Evolutionary conservation across 1,140 invertebrate genomes (phyloP), one percentile per base, ranked within the genome.

Genomic region (Physella acuta): DNA sequence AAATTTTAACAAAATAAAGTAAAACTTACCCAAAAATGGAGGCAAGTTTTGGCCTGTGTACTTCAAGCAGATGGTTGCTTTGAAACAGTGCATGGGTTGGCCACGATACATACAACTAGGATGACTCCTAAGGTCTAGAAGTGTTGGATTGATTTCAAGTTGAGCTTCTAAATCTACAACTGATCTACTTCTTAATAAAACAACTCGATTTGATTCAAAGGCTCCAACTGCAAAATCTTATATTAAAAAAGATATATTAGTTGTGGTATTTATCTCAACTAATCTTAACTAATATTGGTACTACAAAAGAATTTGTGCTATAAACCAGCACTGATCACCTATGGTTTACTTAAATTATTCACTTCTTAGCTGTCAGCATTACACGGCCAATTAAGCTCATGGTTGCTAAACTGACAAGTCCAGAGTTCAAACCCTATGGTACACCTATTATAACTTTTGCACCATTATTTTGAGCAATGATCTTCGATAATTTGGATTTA

Each of bases 151-250:
- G 31, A 68, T 52, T 33, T 66, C 26, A 37, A 76, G 44, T 0
- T 30, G 64, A 5, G 65, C 69, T 11, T 64, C 28, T 49, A 73
- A 36, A 30, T 75, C 67, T 4, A 76, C 44, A 20, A 76, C 75
- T 20, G 73, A 59, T n/a, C 73, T 36, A 2, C 71, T 67, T 30
- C 61, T 28, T 26, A 76, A 62, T 28, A 76, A 60, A 2, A 76
- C 73, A 26, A 73, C 75, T 20, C 37, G 65, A 53, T 73, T 68
- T 20, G 75, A 75, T 20, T 63, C 68, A 64, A 53, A 75, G 11
- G 75, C 66, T 26, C 75, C 75, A 14, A 75, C 71, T 31, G 64
- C 69, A 44, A 76, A 60, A 59, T 76, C 75, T 76, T 68, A 31
- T 49, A 59, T 34, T 24, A 30, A 62, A 61, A 61, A 53, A 64